Evolutionary conservation across 2,888 invertebrate genomes (phyloP), one percentile per base, ranked within the genome.

Genomic region (Pandemis corylana): DNA sequence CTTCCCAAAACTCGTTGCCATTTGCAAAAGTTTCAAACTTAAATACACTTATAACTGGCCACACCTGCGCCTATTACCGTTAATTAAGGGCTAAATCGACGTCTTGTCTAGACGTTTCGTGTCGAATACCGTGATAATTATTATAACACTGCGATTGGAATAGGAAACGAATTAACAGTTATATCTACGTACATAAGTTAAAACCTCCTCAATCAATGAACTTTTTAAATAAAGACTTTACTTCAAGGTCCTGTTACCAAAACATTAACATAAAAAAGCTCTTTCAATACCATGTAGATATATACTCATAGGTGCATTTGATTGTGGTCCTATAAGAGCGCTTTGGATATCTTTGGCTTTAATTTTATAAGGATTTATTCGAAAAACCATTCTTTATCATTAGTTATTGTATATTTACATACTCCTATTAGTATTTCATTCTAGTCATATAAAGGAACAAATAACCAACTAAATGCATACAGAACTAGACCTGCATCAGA

Each of bases 11-110:
- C 81, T 72, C 73, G 76, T 78, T 78, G 77, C 76, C 82, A 82
- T 83, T 83, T 81, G 84, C 82, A 84, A 85, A 87, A 87, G 84
- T 83, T 83, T 81, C 78, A 71, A 53, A 70, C 46, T 59, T 36
- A 20, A 51, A 66, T 13, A 51, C n/a, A n/a, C 10, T 42, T 42
- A 62, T 36, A 62, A 10, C 63, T 10, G 41, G 42, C 63, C 42
- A n/a, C 41, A 63, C 63, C 42, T 42, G 63, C 63, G n/a, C 28
- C 41, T 63, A 42, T 63, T 63, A 42, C 42, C 9, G 59, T 20
- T 12, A 10, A 59, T 10, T 59, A 59, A 59, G 59, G 59, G 59
- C 28, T 59, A 4, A 28, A 28, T 59, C 28, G 28, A 59, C 3
- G 28, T 59, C 28, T 59, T 28, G 20, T 28, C 20, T 28, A 28